These are phyloP conservation scores for Nasonia vitripennis DNA, from an alignment of 1,140 invertebrate species.

Conservation along the genomic window DNA sequence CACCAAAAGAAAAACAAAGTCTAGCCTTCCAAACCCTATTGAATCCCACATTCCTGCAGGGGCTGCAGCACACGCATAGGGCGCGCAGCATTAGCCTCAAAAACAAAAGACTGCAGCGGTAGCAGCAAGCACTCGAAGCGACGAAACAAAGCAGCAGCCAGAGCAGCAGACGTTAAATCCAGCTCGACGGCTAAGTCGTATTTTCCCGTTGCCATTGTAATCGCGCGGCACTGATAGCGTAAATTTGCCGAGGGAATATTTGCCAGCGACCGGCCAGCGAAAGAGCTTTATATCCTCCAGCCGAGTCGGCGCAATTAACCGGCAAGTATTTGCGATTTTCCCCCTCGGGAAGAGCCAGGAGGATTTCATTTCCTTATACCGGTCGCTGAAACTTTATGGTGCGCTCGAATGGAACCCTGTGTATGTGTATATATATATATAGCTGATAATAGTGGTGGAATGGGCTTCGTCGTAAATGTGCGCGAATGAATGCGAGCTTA, in stretches of 20 bases:
- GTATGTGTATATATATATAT: not conserved
- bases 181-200: slow-evolving; percentile 2
- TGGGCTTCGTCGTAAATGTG: not conserved
- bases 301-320: slow-evolving; percentile 12
- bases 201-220: slow-evolving; percentile 19
- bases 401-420: not conserved
- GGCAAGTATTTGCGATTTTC: slow-evolving; percentile 26
- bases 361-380: slow-evolving; percentile 13
- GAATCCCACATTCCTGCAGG: not conserved
- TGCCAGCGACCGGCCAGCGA: not conserved
- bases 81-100: not conserved
- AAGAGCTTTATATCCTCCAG: slow-evolving; percentile 7
- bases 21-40: not conserved
- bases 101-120: slow-evolving; percentile 17
- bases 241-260: slow-evolving; percentile 18
- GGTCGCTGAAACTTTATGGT: not conserved
- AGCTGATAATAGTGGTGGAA: not conserved
- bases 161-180: not conserved
- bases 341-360: not conserved
- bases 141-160: not conserved
- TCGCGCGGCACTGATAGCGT: not conserved
- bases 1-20: not conserved
- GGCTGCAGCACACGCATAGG: not conserved
- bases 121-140: not conserved
- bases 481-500: not conserved